Percentiles rank a stretch among this genome's conserved stretches.
Conservation (phyloP, 2,888 invertebrate genomes). For the Megastigmus dorsalis region DNA sequence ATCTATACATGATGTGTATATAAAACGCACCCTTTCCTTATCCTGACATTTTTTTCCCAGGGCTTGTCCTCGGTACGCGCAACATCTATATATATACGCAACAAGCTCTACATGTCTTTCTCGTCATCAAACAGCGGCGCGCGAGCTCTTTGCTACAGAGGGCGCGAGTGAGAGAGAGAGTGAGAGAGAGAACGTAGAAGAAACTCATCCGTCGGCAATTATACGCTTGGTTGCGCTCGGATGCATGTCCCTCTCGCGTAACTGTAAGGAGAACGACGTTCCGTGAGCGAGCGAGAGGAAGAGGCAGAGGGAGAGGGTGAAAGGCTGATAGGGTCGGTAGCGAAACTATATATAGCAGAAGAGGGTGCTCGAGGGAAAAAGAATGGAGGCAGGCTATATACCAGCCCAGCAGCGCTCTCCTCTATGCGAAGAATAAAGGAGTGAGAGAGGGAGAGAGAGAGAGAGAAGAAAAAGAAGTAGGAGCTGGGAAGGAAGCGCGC, state of each 20-base stretch:
- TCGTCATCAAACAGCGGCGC: too few species aligned
- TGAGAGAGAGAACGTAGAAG: not conserved
- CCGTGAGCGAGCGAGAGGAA: too few species aligned
- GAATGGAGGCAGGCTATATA: slow-evolving; percentile 59
- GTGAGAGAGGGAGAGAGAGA: slow-evolving; percentile 42
- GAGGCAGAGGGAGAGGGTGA: slow-evolving; percentile 59
- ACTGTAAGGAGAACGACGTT: slow-evolving; percentile 65
- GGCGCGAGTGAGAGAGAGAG: not conserved
- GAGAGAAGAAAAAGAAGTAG: slow-evolving; percentile 48
- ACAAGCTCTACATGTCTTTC: too few species aligned
- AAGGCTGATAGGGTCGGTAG: slow-evolving; percentile 44
- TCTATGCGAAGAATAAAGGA: slow-evolving; percentile 51
- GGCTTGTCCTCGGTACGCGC: too few species aligned
- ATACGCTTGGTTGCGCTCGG: slow-evolving; percentile 72
- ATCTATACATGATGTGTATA: too few species aligned
- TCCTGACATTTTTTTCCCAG: too few species aligned
- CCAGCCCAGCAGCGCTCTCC: too few species aligned
- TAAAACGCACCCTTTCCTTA: too few species aligned
- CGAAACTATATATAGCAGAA: slow-evolving; percentile 50
- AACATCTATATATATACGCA: too few species aligned
- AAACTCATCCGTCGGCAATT: slow-evolving; percentile 68
- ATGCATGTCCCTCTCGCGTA: slow-evolving; percentile 72
- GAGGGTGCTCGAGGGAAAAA: slow-evolving; percentile 56
- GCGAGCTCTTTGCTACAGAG: not conserved
- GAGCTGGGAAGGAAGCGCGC: too few species aligned